Evolutionary conservation across 2,888 invertebrate species (phyloP).

Genomic region (Anaspis maculata): DNA sequence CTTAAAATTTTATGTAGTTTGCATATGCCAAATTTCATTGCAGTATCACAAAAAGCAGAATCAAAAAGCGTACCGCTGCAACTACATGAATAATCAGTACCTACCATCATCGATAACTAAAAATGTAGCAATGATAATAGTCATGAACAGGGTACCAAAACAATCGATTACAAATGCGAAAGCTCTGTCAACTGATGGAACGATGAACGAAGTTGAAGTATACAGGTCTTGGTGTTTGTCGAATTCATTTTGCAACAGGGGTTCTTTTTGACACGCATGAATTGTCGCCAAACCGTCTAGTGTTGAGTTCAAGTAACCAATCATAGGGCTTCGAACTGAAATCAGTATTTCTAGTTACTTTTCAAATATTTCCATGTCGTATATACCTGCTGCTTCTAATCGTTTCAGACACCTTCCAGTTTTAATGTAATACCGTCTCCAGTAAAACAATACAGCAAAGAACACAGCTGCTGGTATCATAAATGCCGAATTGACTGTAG

Average conservation of each 20-base stretch:
- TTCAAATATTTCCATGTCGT: conserved; percentile 7
- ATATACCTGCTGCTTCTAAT: conserved; percentile 58
- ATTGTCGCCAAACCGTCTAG: conserved; percentile 36
- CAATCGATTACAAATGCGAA: conserved; percentile 33
- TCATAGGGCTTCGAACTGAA: conserved; percentile 36
- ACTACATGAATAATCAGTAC: too few species aligned
- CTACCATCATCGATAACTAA: conserved; percentile 21
- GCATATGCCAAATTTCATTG: too few species aligned
- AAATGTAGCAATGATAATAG: conserved; percentile 17
- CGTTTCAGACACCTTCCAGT: conserved; percentile 69
- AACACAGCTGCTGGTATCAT: conserved; percentile 57
- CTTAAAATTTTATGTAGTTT: too few species aligned
- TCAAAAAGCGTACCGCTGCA: too few species aligned
- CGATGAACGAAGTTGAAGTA: conserved; percentile 34
- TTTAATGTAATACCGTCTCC: conserved; percentile 59
- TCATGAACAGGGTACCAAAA: conserved; percentile 21
- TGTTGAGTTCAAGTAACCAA: conserved; percentile 36
- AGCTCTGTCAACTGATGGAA: conserved; percentile 24
- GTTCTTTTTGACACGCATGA: conserved; percentile 33
- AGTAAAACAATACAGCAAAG: conserved; percentile 50
- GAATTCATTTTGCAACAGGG: conserved; percentile 32
- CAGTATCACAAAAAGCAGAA: too few species aligned
- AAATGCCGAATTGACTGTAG: conserved; percentile 59
- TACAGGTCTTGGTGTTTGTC: conserved; percentile 36
- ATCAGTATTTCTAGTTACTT: conserved; percentile 3